A percentile compares a stretch with the other conserved stretches of the same genome.
Conservation (phyloP, 1,140 invertebrate genomes). For the Limonius californicus region DNA sequence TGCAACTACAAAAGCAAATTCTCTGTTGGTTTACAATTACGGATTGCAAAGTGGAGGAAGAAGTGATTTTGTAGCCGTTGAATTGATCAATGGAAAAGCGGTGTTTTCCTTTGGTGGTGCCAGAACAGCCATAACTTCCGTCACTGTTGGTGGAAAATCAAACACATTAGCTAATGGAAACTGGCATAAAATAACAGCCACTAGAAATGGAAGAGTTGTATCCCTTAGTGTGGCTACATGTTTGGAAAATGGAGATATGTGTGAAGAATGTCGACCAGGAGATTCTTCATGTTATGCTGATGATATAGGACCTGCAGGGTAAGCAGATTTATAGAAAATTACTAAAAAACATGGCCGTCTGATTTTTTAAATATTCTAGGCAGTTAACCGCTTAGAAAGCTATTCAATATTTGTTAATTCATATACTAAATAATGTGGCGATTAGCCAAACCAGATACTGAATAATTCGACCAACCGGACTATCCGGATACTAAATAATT, state of each 20-base stretch:
- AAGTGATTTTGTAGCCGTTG: constrained; percentile 89
- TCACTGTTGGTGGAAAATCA: constrained; percentile 60
- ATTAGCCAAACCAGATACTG: too few species aligned
- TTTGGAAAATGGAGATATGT: constrained; percentile 78
- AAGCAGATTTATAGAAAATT: constrained; percentile 46
- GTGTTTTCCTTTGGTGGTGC: constrained; percentile 87
- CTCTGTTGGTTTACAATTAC: constrained; percentile 86
- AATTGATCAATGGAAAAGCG: constrained; percentile 76
- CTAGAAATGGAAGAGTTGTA: constrained; percentile 79
- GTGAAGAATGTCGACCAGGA: constrained; percentile 78
- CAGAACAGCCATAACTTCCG: constrained; percentile 76
- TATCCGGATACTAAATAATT: too few species aligned
- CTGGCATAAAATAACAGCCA: constrained; percentile 90
- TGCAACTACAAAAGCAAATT: constrained; percentile 82
- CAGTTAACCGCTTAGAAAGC: too few species aligned
- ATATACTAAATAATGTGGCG: too few species aligned
- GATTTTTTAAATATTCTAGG: too few species aligned
- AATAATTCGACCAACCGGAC: too few species aligned
- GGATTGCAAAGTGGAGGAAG: constrained; percentile 79
- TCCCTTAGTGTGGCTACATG: constrained; percentile 78
- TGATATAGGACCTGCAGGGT: constrained; percentile 81
- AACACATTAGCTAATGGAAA: constrained; percentile 75
- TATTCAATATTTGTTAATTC: too few species aligned
- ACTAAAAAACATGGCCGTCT: too few species aligned
- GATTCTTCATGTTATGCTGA: constrained; percentile 78